phyloP scores from a whole-genome alignment of 2,113 vertebrate genomes.

The Platanista minor region DNA sequence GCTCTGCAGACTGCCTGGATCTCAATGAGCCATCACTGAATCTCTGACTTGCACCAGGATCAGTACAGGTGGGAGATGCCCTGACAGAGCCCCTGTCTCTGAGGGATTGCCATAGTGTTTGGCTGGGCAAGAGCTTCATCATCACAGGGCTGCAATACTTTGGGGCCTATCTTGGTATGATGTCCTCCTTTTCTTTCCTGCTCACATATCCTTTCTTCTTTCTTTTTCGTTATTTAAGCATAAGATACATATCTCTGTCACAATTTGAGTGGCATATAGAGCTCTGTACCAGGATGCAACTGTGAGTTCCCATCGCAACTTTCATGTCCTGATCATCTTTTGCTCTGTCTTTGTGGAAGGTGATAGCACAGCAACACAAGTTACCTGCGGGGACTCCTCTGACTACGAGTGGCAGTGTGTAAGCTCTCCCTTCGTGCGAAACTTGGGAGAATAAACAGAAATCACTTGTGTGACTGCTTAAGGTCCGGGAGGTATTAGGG shows the following conservation, averaged over 20 bases:
- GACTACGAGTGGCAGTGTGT: not conserved
- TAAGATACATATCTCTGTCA: not conserved
- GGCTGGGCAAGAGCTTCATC: not conserved
- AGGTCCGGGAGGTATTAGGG: not conserved
- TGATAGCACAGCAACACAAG: not conserved
- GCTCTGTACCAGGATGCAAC: not conserved
- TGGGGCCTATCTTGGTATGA: not conserved
- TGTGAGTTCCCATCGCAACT: not conserved
- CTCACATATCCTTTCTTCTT: not conserved
- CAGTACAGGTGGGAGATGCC: not conserved
- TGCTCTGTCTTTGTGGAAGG: not conserved
- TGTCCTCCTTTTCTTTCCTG: not conserved
- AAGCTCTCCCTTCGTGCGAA: not conserved
- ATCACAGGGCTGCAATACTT: not conserved
- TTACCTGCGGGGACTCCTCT: not conserved
- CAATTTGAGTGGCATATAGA: not conserved
- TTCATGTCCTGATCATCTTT: not conserved
- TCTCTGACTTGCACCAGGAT: not conserved
- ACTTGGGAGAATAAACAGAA: not conserved
- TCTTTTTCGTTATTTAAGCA: not conserved
- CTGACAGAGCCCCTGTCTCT: not conserved
- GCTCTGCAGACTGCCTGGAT: not conserved
- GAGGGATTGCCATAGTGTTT: not conserved
- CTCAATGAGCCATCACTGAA: not conserved
- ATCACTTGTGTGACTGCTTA: not conserved